Base-by-base conservation (phyloP, 2,888 invertebrate genomes). In the Acronicta alni region DNA sequence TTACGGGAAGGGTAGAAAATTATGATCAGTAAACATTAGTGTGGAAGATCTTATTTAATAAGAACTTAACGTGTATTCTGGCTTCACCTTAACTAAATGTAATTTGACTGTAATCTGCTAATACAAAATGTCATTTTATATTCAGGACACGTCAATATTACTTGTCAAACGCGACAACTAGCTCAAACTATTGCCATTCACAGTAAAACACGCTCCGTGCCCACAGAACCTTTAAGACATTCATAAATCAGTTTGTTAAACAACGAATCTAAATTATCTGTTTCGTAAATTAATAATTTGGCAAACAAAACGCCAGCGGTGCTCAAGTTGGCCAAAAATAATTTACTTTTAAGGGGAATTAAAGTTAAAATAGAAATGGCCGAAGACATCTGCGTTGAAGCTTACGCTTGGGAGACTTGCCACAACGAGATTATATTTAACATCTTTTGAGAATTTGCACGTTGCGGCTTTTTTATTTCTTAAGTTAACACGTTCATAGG, bases 271-370 rank as follows among this genome's bases (percentile, higher is more conserved):
- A 57, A 54, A 57, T 66, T 15, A 66, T 47, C 53, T 14, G 53
- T 71, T 30, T 49, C 18, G 45, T 58, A 58, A 71, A 72, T 60
- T 72, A 51, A 57, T 72, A 69, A 66, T 67, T 72, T 44, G 47
- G 46, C 49, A 66, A 67, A 69, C 54, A 67, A 32, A 41, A 51
- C 35, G 54, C 72, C 49, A 38, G 42, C 30, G 43, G 44, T 51
- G 55, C 63, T 62, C 37, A 61, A 46, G 16, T 56, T 70, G 41
- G 53, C 51, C 57, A 68, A 55, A 74, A 76, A 79, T 72, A 69
- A 63, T 59, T 62, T 57, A 51, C 51, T 66, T 66, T 71, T 57
- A 57, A 67, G 67, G 53, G 56, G 66, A 65, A 66, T 74, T 66
- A 54, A 59, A 68, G 49, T 60, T 46, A 54, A 70, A 66, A 69